These are phyloP conservation scores for Leptinotarsa juncta DNA, from an alignment of 2,888 invertebrate species.

Conservation along the genomic window DNA sequence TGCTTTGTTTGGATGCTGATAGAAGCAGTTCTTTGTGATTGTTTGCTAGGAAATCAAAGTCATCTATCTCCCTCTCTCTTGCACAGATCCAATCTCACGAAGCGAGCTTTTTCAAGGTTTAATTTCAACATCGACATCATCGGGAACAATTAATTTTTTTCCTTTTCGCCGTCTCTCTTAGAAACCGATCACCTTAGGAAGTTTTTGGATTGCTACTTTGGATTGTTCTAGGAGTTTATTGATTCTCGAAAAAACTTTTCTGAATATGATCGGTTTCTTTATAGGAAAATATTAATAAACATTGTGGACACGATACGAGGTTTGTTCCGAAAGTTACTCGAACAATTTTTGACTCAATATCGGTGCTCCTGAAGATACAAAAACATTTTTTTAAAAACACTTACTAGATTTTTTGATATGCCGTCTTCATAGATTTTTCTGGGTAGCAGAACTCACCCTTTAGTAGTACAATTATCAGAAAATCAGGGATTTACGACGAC, in stretches of 20 bases:
- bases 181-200: background rate
- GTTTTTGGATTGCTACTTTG: conserved; percentile 1
- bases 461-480: too few relatives aligned
- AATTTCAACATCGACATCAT: conserved; percentile 12
- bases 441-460: too few relatives aligned
- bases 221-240: background rate
- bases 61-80: conserved; percentile 1
- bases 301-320: background rate
- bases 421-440: too few relatives aligned
- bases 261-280: background rate
- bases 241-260: background rate
- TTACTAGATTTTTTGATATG: too few relatives aligned
- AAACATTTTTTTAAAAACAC: too few relatives aligned
- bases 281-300: background rate
- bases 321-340: background rate
- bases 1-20: conserved; percentile 21
- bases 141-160: conserved; percentile 12
- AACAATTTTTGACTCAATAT: background rate
- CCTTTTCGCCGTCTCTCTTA: conserved; percentile 7
- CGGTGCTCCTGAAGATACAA: background rate
- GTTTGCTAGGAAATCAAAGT: conserved; percentile 21
- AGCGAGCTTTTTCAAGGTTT: conserved; percentile 19
- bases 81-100: conserved; percentile 14
- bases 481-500: too few relatives aligned
- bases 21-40: conserved; percentile 19